These are phyloP conservation scores for Pachypanchax playfairii DNA, from an alignment of 2,113 vertebrate species.

Conservation along the genomic window DNA sequence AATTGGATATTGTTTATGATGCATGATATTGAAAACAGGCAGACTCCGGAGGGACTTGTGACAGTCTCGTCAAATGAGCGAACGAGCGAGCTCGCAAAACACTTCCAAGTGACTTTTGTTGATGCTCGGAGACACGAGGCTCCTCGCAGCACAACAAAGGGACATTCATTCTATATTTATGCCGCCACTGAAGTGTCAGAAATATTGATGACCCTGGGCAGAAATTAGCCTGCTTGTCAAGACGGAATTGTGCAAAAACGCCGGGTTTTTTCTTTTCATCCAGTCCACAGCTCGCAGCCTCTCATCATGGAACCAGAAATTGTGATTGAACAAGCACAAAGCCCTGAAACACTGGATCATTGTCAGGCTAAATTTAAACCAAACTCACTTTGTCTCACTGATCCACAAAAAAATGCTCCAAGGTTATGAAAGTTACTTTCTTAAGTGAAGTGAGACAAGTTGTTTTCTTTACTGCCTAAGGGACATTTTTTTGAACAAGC, in stretches of 20 bases:
- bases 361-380: conserved; percentile 71
- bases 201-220: conserved; percentile 76
- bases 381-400: conserved; percentile 46
- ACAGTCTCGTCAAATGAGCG: conserved; percentile 52
- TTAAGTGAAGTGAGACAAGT: conserved; percentile 57
- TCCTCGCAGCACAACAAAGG: conserved; percentile 73
- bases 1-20: conserved; percentile 74
- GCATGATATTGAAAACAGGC: conserved; percentile 70
- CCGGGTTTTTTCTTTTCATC: conserved; percentile 43
- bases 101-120: conserved; percentile 64
- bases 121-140: conserved; percentile 59
- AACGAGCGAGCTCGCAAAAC: conserved; percentile 68
- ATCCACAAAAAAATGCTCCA: conserved; percentile 44
- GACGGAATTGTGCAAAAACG: conserved; percentile 56
- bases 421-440: conserved; percentile 59
- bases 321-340: conserved; percentile 58
- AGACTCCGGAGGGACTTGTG: conserved; percentile 57
- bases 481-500: conserved; percentile 30
- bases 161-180: conserved; percentile 66
- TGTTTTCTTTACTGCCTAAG: conserved; percentile 50
- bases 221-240: conserved; percentile 72
- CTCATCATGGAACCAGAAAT: conserved; percentile 51
- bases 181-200: conserved; percentile 66
- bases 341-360: conserved; percentile 41
- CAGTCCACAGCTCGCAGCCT: conserved; percentile 27